Conservation (phyloP, 2,113 vertebrate species). For the Diphyllodes magnificus region DNA sequence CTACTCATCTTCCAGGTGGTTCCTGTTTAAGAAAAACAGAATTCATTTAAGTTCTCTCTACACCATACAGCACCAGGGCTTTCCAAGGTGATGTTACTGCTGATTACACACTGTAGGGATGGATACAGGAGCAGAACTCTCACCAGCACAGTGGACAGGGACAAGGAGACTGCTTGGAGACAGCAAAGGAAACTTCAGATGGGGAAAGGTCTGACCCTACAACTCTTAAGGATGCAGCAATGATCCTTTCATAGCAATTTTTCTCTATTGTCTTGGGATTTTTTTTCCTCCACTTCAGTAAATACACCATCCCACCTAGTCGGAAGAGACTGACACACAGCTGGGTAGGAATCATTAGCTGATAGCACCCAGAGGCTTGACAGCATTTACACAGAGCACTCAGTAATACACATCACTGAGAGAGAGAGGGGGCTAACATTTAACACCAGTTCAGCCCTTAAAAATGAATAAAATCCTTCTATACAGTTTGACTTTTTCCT, state of each 20-base stretch:
- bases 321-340: neutral
- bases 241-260: neutral
- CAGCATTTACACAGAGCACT: neutral
- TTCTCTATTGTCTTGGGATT: neutral
- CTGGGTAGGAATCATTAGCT: neutral
- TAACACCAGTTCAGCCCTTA: neutral
- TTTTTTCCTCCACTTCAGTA: neutral
- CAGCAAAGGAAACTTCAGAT: neutral
- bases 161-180: neutral
- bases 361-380: neutral
- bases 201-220: neutral
- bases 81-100: neutral
- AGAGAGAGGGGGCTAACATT: neutral
- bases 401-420: neutral
- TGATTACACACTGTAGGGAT: neutral
- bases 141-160: neutral
- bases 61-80: neutral
- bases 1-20: neutral
- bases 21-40: neutral
- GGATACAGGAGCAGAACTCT: neutral
- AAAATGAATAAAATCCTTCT: neutral
- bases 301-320: neutral
- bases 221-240: rapidly evolving
- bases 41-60: neutral
- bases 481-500: neutral